Evolutionary conservation across 2,888 invertebrate genomes (phyloP), one percentile per base, ranked within the genome.

Genomic region (Idaea straminata): DNA sequence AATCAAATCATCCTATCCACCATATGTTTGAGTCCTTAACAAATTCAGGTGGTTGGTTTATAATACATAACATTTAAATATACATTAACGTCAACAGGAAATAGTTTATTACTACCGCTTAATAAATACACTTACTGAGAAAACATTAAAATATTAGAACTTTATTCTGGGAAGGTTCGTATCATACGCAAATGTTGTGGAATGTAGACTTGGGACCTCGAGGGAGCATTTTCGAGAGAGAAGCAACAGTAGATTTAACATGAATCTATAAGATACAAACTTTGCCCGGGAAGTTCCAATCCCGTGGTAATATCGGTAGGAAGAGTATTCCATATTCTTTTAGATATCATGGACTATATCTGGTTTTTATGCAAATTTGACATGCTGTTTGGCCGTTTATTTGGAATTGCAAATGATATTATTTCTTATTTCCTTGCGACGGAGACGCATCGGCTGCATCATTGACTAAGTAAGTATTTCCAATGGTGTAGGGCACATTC

Each of bases 221-320:
- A 25, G 25, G 25, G 25, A 25, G 3, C 25, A 25, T 57, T 57
- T 57, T 15, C 2, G 57, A 3, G 57, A 57, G 15, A 57, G 57
- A 7, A 13, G 57, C 3, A 57, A 57, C 57, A 3, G 7, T 1
- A 13, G 15, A 3, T 57, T 3, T 57, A 1, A 57, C 57, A 15
- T 15, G n/a, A n/a, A 15, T 57, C 10, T 13, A 1, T 57, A 25
- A 25, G 25, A 25, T 25, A 69, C 66, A 72, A 66, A 63, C 66
- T 57, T 65, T 68, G 71, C 65, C 65, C 65, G 62, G 61, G 64
- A 70, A 66, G 62, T 72, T 72, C 67, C 61, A 67, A 64, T 62
- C 62, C 64, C 64, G 62, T 57, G 57, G 15, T 57, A 57, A 57
- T 57, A 13, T 3, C 15, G 57, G 57, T 1, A 57, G 1, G 15